phyloP scores from a whole-genome alignment of 2,113 vertebrate genomes.

The Scopus umbretta region DNA sequence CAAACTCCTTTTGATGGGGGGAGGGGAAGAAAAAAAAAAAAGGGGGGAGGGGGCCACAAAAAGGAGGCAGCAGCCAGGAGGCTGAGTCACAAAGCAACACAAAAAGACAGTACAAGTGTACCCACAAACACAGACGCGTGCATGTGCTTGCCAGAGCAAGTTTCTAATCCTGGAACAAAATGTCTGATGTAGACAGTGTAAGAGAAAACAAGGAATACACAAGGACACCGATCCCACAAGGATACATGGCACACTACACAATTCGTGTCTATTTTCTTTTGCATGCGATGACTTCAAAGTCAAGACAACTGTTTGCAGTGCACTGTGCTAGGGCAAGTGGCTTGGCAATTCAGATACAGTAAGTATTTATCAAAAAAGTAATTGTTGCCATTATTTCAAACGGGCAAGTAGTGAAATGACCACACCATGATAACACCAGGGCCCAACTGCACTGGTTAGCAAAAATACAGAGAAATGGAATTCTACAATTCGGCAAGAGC shows the following conservation, averaged over 20 bases:
- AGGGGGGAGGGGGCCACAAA: no score
- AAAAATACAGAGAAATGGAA: not conserved
- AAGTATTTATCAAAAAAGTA: not conserved
- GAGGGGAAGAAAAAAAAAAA: fast-evolving
- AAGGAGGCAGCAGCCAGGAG: not conserved
- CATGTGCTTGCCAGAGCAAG: not conserved
- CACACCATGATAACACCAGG: not conserved
- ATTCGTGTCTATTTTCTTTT: not conserved
- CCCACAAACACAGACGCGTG: fast-evolving
- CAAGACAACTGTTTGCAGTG: not conserved
- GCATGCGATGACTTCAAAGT: not conserved
- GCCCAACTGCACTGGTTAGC: not conserved
- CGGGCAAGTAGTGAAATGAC: not conserved
- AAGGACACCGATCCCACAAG: not conserved
- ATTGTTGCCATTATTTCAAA: not conserved
- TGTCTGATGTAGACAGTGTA: not conserved
- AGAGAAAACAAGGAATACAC: not conserved
- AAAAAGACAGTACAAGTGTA: not conserved
- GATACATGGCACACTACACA: not conserved
- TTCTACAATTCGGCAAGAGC: not conserved
- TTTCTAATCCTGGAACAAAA: not conserved
- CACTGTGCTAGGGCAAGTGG: not conserved
- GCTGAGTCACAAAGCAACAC: not conserved
- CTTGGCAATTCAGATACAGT: not conserved
- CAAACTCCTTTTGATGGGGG: not conserved